Percentiles rank a stretch among this genome's conserved stretches.
phyloP scores from a whole-genome alignment of 35 echinoderm and acorn worm species.

The Antedon bifida region DNA sequence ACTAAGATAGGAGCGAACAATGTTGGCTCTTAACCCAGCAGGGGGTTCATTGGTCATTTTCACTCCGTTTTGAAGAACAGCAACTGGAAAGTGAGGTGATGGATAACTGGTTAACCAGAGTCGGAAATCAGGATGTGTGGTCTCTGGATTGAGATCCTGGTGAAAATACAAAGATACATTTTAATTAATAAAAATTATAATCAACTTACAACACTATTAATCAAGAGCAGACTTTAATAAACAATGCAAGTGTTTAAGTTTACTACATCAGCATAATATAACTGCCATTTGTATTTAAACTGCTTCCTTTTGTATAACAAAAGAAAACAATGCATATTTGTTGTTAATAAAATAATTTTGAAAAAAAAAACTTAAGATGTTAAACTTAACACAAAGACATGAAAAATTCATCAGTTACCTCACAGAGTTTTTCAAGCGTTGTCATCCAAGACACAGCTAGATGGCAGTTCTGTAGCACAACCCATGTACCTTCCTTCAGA shows the following conservation, averaged over 20 bases:
- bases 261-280: too few relatives aligned
- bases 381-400: not conserved
- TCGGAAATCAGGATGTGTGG: constrained; percentile 92
- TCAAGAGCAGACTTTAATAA: too few relatives aligned
- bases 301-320: too few relatives aligned
- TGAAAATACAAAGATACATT: not conserved
- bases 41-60: constrained; percentile 99
- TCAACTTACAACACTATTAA: too few relatives aligned
- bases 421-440: constrained; percentile 92
- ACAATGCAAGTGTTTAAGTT: too few relatives aligned
- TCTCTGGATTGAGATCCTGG: constrained; percentile 87
- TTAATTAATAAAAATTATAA: constrained; percentile 5
- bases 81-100: constrained; percentile 86
- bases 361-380: too few relatives aligned
- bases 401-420: constrained; percentile 27
- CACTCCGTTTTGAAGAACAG: constrained; percentile 77
- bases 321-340: too few relatives aligned
- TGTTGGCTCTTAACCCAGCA: constrained; percentile 78
- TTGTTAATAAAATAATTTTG: too few relatives aligned
- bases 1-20: constrained; percentile 84
- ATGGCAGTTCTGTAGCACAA: constrained; percentile 95
- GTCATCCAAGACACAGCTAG: constrained; percentile 99
- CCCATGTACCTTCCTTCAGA: constrained; percentile 93
- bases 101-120: constrained; percentile 96
- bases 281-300: too few relatives aligned